phyloP scores from a whole-genome alignment of 2,888 invertebrate genomes.

The Athripsodes cinereus region DNA sequence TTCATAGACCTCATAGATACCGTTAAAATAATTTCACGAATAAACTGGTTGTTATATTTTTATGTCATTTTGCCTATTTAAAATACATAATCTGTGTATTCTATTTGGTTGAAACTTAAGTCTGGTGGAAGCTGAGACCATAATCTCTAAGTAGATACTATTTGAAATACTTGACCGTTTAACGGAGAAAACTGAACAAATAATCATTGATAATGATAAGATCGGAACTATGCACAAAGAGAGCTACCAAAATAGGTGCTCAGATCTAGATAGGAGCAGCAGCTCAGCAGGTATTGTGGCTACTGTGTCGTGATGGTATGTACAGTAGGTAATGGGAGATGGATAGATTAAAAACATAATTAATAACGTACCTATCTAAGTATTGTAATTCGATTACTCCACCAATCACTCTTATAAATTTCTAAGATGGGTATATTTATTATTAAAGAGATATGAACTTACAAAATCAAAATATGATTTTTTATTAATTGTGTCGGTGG shows the following conservation, averaged over 20 bases:
- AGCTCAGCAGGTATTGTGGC: slow-evolving; percentile 11
- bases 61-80: too few relatives aligned
- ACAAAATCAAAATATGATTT: too few relatives aligned
- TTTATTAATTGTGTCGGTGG: too few relatives aligned
- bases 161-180: slow-evolving; percentile 19
- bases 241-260: slow-evolving; percentile 9
- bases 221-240: slow-evolving; percentile 8
- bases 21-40: too few relatives aligned
- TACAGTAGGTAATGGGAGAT: slow-evolving; percentile 13
- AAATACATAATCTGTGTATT: too few relatives aligned
- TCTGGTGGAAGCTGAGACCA: too few relatives aligned
- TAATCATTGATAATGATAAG: slow-evolving; percentile 7
- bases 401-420: not conserved
- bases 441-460: too few relatives aligned
- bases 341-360: slow-evolving; percentile 21
- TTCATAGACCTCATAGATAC: too few relatives aligned
- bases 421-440: not conserved
- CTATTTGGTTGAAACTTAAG: too few relatives aligned
- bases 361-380: too few relatives aligned
- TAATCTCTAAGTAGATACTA: too few relatives aligned
- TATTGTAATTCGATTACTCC: not conserved
- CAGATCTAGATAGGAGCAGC: slow-evolving; percentile 12
- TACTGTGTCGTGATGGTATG: slow-evolving; percentile 22
- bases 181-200: slow-evolving; percentile 18
- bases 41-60: too few relatives aligned